These are phyloP conservation scores for Falcaria lacertinaria DNA, from an alignment of 2,888 invertebrate genomes.

Conservation along the genomic window DNA sequence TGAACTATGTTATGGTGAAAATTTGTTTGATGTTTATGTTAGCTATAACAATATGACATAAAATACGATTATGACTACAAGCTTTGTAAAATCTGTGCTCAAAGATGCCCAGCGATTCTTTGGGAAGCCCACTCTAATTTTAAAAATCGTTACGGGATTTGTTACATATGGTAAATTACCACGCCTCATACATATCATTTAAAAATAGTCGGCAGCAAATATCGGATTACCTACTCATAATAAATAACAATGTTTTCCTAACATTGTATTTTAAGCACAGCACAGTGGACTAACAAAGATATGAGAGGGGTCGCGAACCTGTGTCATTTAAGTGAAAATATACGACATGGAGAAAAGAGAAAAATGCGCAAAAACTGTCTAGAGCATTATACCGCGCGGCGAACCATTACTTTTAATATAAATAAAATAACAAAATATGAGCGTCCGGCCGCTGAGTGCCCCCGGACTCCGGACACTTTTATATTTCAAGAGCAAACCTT, in stretches of 20 bases:
- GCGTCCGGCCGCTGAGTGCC: conserved; percentile 78
- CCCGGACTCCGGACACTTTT: conserved; percentile 75
- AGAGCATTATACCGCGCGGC: conserved; percentile 69
- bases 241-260: not conserved
- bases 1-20: conserved; percentile 62
- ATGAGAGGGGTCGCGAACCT: conserved; percentile 65
- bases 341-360: conserved; percentile 72
- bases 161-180: conserved; percentile 63
- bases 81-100: too few relatives aligned
- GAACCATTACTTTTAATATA: conserved; percentile 79
- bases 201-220: not conserved
- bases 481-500: conserved; percentile 60
- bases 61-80: too few relatives aligned
- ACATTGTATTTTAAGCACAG: conserved; percentile 18
- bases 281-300: conserved; percentile 49
- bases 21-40: conserved; percentile 68
- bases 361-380: conserved; percentile 73
- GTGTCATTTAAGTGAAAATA: conserved; percentile 79
- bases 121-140: too few relatives aligned
- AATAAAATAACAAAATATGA: conserved; percentile 81
- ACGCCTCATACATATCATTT: conserved; percentile 37
- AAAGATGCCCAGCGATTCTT: too few relatives aligned
- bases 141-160: too few relatives aligned
- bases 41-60: conserved; percentile 68
- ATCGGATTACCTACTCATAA: too few relatives aligned